phyloP scores from a whole-genome alignment of 2,888 invertebrate species.

The Bhutanitis thaidina region DNA sequence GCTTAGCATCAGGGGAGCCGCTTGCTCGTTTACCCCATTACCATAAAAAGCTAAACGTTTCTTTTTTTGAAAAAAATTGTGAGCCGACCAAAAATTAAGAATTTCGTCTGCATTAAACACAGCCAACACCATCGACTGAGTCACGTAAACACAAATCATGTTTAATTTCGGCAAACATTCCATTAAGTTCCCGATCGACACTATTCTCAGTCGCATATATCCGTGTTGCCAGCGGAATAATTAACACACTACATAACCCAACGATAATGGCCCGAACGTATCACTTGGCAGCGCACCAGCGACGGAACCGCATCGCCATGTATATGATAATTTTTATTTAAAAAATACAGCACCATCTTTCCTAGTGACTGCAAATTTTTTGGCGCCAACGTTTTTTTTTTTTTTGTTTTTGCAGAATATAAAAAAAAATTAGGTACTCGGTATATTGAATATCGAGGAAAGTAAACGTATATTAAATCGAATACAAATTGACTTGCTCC shows the following conservation, averaged over 20 bases:
- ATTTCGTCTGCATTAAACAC: not conserved
- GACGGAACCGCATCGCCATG: not conserved
- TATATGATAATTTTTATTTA: slow-evolving; percentile 7
- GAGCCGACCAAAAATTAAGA: no score
- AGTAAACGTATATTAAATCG: no score
- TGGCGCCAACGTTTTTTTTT: not conserved
- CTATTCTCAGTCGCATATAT: not conserved
- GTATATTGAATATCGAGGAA: no score
- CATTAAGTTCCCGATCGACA: slow-evolving; percentile 11
- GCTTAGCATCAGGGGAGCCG: no score
- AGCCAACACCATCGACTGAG: not conserved
- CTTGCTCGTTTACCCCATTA: no score
- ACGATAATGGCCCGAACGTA: slow-evolving; percentile 11
- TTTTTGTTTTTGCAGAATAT: no score
- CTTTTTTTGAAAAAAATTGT: no score
- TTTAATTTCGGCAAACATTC: slow-evolving; percentile 11
- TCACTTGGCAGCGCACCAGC: slow-evolving; percentile 16
- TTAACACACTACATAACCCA: slow-evolving; percentile 12
- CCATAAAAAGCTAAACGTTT: no score
- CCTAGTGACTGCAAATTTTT: not conserved
- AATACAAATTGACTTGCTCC: no score
- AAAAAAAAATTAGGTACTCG: no score
- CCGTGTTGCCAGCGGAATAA: slow-evolving; percentile 8
- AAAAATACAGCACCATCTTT: slow-evolving; percentile 3
- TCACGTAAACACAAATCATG: slow-evolving; percentile 1